These are phyloP conservation scores for Leptobrachium ailaonicum DNA, from an alignment of 2,113 vertebrate species.

Conservation along the genomic window DNA sequence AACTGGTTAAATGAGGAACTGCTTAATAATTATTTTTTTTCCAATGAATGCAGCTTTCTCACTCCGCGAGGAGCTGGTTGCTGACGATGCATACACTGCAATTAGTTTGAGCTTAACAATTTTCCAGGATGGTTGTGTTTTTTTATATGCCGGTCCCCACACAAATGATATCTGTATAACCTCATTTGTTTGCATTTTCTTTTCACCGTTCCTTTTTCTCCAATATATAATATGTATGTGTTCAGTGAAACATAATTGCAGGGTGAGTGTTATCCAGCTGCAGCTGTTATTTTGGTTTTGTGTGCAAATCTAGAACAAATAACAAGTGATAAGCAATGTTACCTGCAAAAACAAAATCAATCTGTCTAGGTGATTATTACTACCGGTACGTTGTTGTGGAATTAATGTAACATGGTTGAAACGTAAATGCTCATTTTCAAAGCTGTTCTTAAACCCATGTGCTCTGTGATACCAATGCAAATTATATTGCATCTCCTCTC, in stretches of 20 bases:
- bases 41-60: neutral
- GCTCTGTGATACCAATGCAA: no score
- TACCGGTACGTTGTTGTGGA: neutral
- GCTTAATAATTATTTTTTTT: neutral
- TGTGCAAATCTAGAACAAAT: slow-evolving; percentile 4
- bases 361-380: neutral
- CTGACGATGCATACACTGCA: slow-evolving; percentile 18
- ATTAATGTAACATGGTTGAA: neutral
- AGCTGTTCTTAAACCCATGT: no score
- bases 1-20: no score
- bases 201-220: slow-evolving; percentile 17
- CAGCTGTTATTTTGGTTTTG: slow-evolving; percentile 48
- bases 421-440: no score
- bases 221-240: slow-evolving; percentile 46
- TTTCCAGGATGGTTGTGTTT: slow-evolving; percentile 19
- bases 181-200: slow-evolving; percentile 47
- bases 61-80: neutral
- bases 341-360: slow-evolving; percentile 9
- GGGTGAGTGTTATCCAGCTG: slow-evolving; percentile 32
- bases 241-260: slow-evolving; percentile 42
- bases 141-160: slow-evolving; percentile 23
- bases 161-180: slow-evolving; percentile 40
- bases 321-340: neutral
- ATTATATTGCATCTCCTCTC: no score
- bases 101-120: slow-evolving; percentile 25